Evolutionary conservation across 1,140 invertebrate genomes (phyloP).

Genomic region (Phenacoccus solenopsis): DNA sequence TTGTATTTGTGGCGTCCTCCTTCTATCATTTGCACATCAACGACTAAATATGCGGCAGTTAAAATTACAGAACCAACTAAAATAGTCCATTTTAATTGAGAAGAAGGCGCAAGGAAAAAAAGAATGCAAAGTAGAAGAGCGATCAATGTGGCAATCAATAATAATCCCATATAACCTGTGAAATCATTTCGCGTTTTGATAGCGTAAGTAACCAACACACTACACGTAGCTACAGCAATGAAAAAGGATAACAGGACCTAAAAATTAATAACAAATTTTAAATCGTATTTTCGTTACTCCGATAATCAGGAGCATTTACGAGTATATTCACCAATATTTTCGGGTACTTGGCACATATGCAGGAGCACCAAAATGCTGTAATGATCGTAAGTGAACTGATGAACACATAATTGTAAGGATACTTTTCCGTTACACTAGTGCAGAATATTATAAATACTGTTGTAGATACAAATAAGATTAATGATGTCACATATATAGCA

Average conservation of each 20-base stretch:
- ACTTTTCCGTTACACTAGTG: too few species aligned
- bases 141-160: slow-evolving; percentile 63
- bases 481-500: too few species aligned
- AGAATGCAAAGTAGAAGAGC: slow-evolving; percentile 72
- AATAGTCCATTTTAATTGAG: slow-evolving; percentile 55
- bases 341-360: too few species aligned
- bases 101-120: slow-evolving; percentile 49
- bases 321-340: too few species aligned
- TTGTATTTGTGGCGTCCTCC: slow-evolving; percentile 81
- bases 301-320: neutral
- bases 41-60: slow-evolving; percentile 69
- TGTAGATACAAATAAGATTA: too few species aligned
- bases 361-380: too few species aligned
- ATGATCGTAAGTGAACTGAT: too few species aligned
- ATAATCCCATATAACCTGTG: slow-evolving; percentile 62
- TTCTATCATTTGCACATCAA: slow-evolving; percentile 91
- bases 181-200: slow-evolving; percentile 89
- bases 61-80: slow-evolving; percentile 62
- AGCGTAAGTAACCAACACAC: slow-evolving; percentile 76
- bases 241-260: slow-evolving; percentile 68
- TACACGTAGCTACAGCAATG: slow-evolving; percentile 62
- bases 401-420: too few species aligned
- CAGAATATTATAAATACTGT: too few species aligned
- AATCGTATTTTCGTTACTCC: neutral
- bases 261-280: slow-evolving; percentile 12